phyloP scores from a whole-genome alignment of 2,888 invertebrate species.

The Choreutis nemorana region DNA sequence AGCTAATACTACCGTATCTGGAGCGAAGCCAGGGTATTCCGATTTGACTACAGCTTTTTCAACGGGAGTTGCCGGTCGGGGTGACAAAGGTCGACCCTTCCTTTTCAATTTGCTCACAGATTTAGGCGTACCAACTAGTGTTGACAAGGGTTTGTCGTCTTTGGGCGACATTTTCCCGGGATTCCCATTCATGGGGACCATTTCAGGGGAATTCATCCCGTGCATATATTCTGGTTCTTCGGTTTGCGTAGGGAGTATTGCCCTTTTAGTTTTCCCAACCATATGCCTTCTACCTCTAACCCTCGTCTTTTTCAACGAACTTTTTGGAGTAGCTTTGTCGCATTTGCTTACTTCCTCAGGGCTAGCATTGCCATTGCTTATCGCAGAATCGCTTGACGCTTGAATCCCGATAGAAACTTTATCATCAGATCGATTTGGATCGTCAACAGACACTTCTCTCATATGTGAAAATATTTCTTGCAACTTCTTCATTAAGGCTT shows the following conservation, averaged over 20 bases:
- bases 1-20: conserved; percentile 66
- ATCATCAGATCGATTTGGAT: conserved; percentile 38
- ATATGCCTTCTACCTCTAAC: conserved; percentile 51
- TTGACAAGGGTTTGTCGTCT: conserved; percentile 41
- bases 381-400: conserved; percentile 28
- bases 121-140: conserved; percentile 46
- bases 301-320: conserved; percentile 52
- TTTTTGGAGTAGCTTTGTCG: conserved; percentile 59
- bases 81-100: conserved; percentile 46
- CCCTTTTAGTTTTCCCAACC: conserved; percentile 48
- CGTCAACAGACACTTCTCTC: conserved; percentile 34
- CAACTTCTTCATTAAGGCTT: conserved; percentile 45
- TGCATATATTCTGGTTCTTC: conserved; percentile 54
- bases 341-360: conserved; percentile 46
- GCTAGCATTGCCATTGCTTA: conserved; percentile 53
- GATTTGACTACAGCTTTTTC: conserved; percentile 35
- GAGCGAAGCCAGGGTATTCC: conserved; percentile 43
- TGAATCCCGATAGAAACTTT: conserved; percentile 51
- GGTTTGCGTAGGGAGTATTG: conserved; percentile 44
- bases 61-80: conserved; percentile 50
- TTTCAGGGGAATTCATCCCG: conserved; percentile 58
- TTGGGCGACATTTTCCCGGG: conserved; percentile 40
- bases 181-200: conserved; percentile 47
- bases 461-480: conserved; percentile 52
- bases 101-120: conserved; percentile 49